Base-by-base conservation (phyloP, 2,113 vertebrate genomes). In the Paracanthobrama guichenoti region DNA sequence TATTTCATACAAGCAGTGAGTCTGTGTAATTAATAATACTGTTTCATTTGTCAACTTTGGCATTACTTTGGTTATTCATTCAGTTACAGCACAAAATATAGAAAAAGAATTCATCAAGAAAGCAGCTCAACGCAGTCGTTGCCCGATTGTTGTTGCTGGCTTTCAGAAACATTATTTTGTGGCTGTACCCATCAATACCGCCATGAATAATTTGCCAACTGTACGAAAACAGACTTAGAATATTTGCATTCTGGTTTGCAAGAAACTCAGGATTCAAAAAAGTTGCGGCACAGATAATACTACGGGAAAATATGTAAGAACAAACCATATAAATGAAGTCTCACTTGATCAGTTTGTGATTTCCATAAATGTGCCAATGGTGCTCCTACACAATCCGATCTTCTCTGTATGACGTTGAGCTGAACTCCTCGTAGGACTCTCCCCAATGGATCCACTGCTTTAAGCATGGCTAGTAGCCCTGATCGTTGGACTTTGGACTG, bases 71-170 rank as follows among this genome's bases (percentile, higher is more conserved):
- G n/a, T n/a, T n/a, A n/a, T 39, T 39, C 39, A 39, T 39, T 39
- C 39, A 6, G 39, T 39, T 39, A 39, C 39, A 39, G 39, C 39
- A 39, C 39, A 39, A 39, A 39, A 39, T 39, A 39, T 39, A 9
- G 6, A 57, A 8, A 57, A 50, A 53, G n/a, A 53, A 53, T 53
- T 18, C 0, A 53, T 53, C 62, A 26, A 66, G 62, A 28, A 66
- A 66, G 62, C 62, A 16, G 1, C 26, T 66, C 26, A 66, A 66
- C 62, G 31, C 62, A 66, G 62, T 66, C 31, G 26, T 18, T 66
- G 62, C 62, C 26, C 62, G 62, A 66, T 66, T 31, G 62, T 66
- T 66, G 62, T 66, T 28, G 62, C 28, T 28, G 24, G 62, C 62
- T 66, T 13, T 67, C 1, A 35, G 16, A 67, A 67, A 67, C 64